Percentiles rank a stretch among this genome's conserved stretches.
Evolutionary conservation across 2,888 invertebrate species (phyloP).

Genomic region (Noctua janthe): DNA sequence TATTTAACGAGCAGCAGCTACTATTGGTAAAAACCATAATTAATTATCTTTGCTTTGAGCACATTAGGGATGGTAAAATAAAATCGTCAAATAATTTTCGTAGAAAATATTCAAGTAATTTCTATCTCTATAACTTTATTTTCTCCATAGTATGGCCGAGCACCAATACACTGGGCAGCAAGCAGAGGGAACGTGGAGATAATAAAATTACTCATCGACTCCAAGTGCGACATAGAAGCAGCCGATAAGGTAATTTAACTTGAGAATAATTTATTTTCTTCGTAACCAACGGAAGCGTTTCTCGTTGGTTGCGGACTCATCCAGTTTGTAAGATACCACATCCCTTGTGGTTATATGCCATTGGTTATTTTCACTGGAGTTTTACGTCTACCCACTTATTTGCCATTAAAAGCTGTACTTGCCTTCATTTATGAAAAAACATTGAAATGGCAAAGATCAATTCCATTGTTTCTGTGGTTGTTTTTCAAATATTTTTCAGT

Average conservation of each 20-base stretch:
- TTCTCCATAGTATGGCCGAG: slow-evolving; percentile 92
- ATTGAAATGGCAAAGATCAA: neutral
- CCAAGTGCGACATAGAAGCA: slow-evolving; percentile 94
- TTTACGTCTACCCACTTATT: neutral
- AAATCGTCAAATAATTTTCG: neutral
- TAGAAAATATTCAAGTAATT: neutral
- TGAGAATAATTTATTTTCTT: slow-evolving; percentile 15
- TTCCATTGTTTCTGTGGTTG: neutral
- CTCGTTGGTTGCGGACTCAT: slow-evolving; percentile 9
- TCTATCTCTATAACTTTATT: neutral
- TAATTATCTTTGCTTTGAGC: neutral
- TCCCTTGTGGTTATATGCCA: slow-evolving; percentile 9
- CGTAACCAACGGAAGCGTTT: slow-evolving; percentile 16
- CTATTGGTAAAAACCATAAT: neutral
- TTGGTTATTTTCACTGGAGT: slow-evolving; percentile 3
- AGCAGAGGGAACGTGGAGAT: slow-evolving; percentile 93
- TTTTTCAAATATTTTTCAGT: neutral
- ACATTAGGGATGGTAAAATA: neutral
- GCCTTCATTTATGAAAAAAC: neutral
- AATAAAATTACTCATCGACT: slow-evolving; percentile 93
- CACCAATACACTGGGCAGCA: slow-evolving; percentile 94
- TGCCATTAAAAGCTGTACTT: neutral
- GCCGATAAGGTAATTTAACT: slow-evolving; percentile 91
- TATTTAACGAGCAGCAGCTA: neutral
- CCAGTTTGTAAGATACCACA: slow-evolving; percentile 11